A percentile compares a stretch with the other conserved stretches of the same genome.
These are phyloP conservation scores for Euphydryas editha DNA, from an alignment of 2,888 invertebrate species.

Conservation along the genomic window DNA sequence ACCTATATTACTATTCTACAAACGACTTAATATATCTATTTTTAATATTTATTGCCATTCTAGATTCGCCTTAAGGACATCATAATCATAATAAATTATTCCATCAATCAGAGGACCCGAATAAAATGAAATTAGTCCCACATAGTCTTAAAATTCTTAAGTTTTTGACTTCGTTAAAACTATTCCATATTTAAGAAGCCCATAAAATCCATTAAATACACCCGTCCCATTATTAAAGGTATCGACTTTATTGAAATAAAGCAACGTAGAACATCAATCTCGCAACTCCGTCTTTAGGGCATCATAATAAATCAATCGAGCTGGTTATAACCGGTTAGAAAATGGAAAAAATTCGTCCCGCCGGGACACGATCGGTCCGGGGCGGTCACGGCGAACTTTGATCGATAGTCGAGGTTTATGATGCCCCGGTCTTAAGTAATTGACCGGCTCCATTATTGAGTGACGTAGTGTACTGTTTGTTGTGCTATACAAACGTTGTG, in stretches of 20 bases:
- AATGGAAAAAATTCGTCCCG: slow-evolving; percentile 46
- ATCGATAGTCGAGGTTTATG: slow-evolving; percentile 78
- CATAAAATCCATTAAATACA: neutral
- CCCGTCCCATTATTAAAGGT: neutral
- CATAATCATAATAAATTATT: too few relatives aligned
- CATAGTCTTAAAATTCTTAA: neutral
- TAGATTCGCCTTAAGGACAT: too few relatives aligned
- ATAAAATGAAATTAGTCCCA: neutral
- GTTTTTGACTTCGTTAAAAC: neutral
- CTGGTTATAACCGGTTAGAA: slow-evolving; percentile 42
- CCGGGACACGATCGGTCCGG: slow-evolving; percentile 28
- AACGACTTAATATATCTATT: too few relatives aligned
- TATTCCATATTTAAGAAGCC: too few relatives aligned
- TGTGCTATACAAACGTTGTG: slow-evolving; percentile 12
- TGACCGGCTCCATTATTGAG: slow-evolving; percentile 77
- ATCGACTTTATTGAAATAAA: slow-evolving; percentile 8
- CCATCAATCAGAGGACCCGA: too few relatives aligned
- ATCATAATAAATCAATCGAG: slow-evolving; percentile 49
- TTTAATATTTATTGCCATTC: too few relatives aligned
- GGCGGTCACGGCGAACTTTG: slow-evolving; percentile 66
- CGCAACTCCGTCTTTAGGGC: slow-evolving; percentile 33
- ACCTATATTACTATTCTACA: too few relatives aligned
- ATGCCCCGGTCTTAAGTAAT: slow-evolving; percentile 80
- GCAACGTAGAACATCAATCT: slow-evolving; percentile 8
- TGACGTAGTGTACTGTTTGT: slow-evolving; percentile 38